These are phyloP conservation scores for Tiliacea aurago DNA, from an alignment of 2,888 invertebrate genomes.

Conservation along the genomic window DNA sequence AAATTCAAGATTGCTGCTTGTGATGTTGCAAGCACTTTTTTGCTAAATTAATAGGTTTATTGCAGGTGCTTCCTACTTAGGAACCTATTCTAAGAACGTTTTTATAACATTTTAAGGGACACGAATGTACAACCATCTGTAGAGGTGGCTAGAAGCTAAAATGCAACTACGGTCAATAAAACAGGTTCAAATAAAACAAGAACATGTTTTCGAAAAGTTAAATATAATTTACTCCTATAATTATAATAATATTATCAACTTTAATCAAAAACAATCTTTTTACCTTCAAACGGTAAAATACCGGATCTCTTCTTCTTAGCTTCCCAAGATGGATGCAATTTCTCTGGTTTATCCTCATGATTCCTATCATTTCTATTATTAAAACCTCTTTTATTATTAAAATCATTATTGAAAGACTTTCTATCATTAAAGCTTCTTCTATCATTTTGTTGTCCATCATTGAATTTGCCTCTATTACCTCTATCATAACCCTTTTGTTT, in stretches of 20 bases:
- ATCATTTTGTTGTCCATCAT: slow-evolving; percentile 50
- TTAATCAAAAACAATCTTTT: slow-evolving; percentile 87
- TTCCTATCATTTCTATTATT: slow-evolving; percentile 59
- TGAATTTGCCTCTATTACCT: slow-evolving; percentile 58
- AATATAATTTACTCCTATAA: slow-evolving; percentile 37
- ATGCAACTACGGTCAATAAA: neutral
- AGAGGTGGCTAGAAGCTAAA: neutral
- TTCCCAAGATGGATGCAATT: slow-evolving; percentile 90
- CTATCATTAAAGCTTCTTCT: slow-evolving; percentile 55
- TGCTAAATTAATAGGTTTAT: neutral
- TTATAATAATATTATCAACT: slow-evolving; percentile 63
- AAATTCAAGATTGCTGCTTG: neutral
- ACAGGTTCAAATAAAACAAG: slow-evolving; percentile 11
- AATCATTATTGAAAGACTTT: slow-evolving; percentile 58
- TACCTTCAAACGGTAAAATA: slow-evolving; percentile 86
- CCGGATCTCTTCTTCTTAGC: slow-evolving; percentile 87
- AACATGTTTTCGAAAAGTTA: slow-evolving; percentile 18
- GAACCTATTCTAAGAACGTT: neutral
- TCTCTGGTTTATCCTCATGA: slow-evolving; percentile 76
- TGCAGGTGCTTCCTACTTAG: neutral
- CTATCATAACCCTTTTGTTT: slow-evolving; percentile 66
- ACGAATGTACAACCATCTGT: neutral
- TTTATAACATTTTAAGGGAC: neutral
- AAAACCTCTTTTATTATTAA: slow-evolving; percentile 57
- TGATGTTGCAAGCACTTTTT: neutral